These are phyloP conservation scores for Ceyx melanurus DNA, from an alignment of 2,113 vertebrate species.

Conservation along the genomic window DNA sequence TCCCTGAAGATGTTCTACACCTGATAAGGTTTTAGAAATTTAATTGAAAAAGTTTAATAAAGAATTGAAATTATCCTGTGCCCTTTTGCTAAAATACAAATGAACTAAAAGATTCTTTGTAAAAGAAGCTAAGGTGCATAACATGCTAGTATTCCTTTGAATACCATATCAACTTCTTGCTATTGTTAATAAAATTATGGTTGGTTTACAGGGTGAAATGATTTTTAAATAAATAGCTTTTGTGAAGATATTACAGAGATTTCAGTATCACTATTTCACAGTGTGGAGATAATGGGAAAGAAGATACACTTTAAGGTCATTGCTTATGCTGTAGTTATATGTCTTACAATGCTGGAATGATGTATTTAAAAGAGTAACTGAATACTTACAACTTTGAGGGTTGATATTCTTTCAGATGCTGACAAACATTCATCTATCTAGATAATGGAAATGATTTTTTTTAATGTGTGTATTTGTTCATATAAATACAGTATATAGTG, in stretches of 20 bases:
- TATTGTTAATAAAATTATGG: constrained; percentile 73
- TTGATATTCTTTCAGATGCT: constrained; percentile 52
- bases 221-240: constrained; percentile 71
- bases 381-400: constrained; percentile 38
- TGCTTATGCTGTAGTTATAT: constrained; percentile 58
- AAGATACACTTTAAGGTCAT: constrained; percentile 70
- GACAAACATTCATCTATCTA: constrained; percentile 60
- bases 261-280: constrained; percentile 59
- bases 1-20: constrained; percentile 37
- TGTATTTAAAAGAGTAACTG: constrained; percentile 57
- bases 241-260: constrained; percentile 59
- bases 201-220: constrained; percentile 56
- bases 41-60: constrained; percentile 71
- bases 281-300: constrained; percentile 57
- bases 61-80: constrained; percentile 65
- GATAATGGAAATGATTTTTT: constrained; percentile 55
- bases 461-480: constrained; percentile 25
- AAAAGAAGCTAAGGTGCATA: constrained; percentile 30
- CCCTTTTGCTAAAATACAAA: constrained; percentile 38
- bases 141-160: constrained; percentile 58
- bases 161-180: constrained; percentile 42
- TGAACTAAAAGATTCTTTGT: constrained; percentile 30
- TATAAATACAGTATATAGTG: constrained; percentile 57
- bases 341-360: constrained; percentile 64
- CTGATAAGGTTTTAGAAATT: constrained; percentile 67